These are phyloP conservation scores for Pseudomyrmex dendroicus DNA, from an alignment of 1,140 invertebrate species.

Conservation along the genomic window DNA sequence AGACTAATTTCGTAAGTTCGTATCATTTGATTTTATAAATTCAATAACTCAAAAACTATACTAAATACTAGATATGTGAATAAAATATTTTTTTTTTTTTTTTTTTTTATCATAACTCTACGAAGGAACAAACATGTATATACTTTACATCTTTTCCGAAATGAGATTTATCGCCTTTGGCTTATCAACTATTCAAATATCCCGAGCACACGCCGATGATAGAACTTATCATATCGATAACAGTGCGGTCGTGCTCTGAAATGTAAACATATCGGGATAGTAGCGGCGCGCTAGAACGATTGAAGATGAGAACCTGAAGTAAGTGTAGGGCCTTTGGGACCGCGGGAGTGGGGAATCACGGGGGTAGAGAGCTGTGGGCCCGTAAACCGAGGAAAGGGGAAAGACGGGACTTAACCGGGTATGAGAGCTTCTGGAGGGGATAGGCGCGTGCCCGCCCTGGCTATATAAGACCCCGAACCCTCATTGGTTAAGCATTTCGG, in stretches of 20 bases:
- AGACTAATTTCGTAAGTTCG: too few relatives aligned
- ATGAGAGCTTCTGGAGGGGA: conserved; percentile 76
- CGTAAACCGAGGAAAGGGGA: conserved; percentile 64
- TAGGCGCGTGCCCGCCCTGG: conserved; percentile 82
- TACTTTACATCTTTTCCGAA: neutral
- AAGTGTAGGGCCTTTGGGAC: conserved; percentile 75
- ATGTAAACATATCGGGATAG: conserved; percentile 48
- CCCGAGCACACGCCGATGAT: conserved; percentile 4
- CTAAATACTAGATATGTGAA: neutral
- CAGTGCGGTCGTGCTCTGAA: conserved; percentile 45
- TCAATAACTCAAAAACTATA: neutral
- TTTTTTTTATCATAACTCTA: neutral
- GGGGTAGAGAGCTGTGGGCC: conserved; percentile 67
- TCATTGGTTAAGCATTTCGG: conserved; percentile 84
- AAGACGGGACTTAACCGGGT: conserved; percentile 78
- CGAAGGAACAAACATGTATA: neutral
- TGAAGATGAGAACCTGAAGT: conserved; percentile 81
- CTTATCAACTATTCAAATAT: conserved; percentile 28
- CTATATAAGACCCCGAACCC: conserved; percentile 84
- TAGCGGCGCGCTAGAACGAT: conserved; percentile 40
- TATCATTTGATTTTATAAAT: neutral
- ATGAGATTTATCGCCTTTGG: conserved; percentile 6
- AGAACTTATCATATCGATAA: conserved; percentile 43
- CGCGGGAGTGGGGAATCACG: conserved; percentile 67
- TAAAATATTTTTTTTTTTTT: neutral